phyloP scores from a whole-genome alignment of 1,140 invertebrate genomes.

The Drosophila sp. region DNA sequence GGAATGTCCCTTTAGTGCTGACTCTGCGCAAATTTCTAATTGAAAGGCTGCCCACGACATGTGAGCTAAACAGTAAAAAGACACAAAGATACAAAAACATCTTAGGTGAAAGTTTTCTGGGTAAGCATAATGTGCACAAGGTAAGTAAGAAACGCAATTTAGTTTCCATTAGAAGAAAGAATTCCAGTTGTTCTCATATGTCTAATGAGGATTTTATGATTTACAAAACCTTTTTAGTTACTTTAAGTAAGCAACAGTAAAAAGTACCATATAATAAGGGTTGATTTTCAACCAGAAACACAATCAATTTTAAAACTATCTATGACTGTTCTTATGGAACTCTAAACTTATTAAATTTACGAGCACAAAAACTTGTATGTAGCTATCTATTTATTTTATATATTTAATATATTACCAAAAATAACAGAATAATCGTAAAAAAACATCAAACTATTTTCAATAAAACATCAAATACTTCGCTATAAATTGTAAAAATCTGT shows the following conservation, averaged over 20 bases:
- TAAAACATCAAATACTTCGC: constrained; percentile 28
- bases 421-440: constrained; percentile 1
- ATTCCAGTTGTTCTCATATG: constrained; percentile 6
- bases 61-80: constrained; percentile 19
- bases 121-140: constrained; percentile 1
- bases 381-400: background rate
- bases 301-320: background rate
- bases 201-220: constrained; percentile 49
- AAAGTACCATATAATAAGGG: background rate
- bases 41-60: constrained; percentile 53
- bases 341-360: background rate
- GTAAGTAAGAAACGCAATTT: constrained; percentile 49
- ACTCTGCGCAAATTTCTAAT: constrained; percentile 62
- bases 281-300: background rate
- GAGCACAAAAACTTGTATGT: background rate
- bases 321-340: background rate
- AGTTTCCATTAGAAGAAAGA: constrained; percentile 52
- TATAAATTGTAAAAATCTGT: constrained; percentile 28
- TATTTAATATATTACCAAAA: background rate
- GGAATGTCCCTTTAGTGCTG: constrained; percentile 68
- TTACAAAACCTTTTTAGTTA: background rate
- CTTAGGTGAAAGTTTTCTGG: constrained; percentile 28
- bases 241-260: background rate
- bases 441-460: constrained; percentile 1
- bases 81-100: constrained; percentile 10